phyloP scores from a whole-genome alignment of 2,888 invertebrate species.

The Uloborus plumipes region DNA sequence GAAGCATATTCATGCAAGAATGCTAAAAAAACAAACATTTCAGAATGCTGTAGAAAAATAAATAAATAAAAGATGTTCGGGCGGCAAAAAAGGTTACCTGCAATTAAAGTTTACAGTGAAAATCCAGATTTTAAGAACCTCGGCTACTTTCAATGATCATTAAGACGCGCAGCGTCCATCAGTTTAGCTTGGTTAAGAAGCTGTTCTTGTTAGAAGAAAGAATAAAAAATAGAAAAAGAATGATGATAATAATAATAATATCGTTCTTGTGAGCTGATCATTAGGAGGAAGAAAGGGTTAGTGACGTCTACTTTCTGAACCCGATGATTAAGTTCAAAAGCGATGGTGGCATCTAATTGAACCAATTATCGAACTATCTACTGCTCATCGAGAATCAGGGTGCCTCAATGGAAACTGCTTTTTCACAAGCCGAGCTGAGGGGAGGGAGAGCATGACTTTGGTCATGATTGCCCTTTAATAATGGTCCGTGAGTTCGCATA shows the following conservation, averaged over 20 bases:
- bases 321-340: slow-evolving; percentile 61
- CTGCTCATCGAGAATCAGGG: slow-evolving; percentile 58
- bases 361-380: slow-evolving; percentile 64
- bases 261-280: slow-evolving; percentile 50
- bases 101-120: slow-evolving; percentile 59
- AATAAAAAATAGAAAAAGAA: slow-evolving; percentile 24
- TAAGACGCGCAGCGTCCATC: slow-evolving; percentile 37
- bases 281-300: slow-evolving; percentile 59
- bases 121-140: slow-evolving; percentile 34
- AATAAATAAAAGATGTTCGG: background rate
- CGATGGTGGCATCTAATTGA: slow-evolving; percentile 64
- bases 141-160: slow-evolving; percentile 33
- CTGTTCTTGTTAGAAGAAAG: slow-evolving; percentile 14
- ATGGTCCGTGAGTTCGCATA: slow-evolving; percentile 64
- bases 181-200: slow-evolving; percentile 26
- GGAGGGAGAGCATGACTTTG: slow-evolving; percentile 37
- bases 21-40: slow-evolving; percentile 36
- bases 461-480: slow-evolving; percentile 63
- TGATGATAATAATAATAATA: slow-evolving; percentile 59
- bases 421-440: slow-evolving; percentile 10
- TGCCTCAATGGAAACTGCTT: slow-evolving; percentile 48
- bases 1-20: slow-evolving; percentile 28
- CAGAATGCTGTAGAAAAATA: slow-evolving; percentile 4
- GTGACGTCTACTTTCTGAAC: slow-evolving; percentile 50
- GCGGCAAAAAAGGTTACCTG: slow-evolving; percentile 6